Evolutionary conservation across 2,888 invertebrate genomes (phyloP).

Genomic region (Cyaniris semiargus): DNA sequence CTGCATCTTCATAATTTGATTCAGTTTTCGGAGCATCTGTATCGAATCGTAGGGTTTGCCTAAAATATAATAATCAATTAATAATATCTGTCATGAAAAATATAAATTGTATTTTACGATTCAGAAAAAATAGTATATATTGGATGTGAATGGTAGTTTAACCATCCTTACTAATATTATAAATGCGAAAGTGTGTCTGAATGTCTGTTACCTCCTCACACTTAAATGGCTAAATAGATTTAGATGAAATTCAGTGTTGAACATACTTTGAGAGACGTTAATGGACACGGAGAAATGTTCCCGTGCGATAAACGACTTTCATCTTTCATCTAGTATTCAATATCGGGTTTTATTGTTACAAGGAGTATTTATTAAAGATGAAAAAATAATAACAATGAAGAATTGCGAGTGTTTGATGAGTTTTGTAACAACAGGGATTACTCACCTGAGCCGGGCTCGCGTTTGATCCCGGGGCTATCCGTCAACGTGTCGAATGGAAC

Average conservation of each 20-base stretch:
- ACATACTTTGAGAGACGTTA: no score
- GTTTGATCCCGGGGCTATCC: conserved; percentile 67
- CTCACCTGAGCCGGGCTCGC: conserved; percentile 59
- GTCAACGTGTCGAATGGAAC: conserved; percentile 64
- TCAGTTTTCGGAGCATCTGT: conserved; percentile 67
- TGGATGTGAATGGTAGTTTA: no score
- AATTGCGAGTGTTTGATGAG: not conserved
- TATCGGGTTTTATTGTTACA: no score
- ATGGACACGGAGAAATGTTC: no score
- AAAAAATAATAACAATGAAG: no score
- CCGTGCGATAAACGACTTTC: no score
- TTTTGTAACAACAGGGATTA: conserved; percentile 28
- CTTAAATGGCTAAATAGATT: no score
- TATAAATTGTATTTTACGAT: not conserved
- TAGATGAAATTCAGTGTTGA: no score
- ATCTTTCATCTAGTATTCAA: no score
- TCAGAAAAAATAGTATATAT: no score
- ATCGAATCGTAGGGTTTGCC: conserved; percentile 70
- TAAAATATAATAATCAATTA: conserved; percentile 38
- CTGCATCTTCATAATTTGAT: conserved; percentile 56
- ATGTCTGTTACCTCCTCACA: no score
- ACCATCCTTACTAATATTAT: not conserved
- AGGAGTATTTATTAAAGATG: no score
- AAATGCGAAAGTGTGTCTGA: not conserved
- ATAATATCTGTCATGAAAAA: conserved; percentile 24